Percentiles rank a stretch among this genome's conserved stretches.
Evolutionary conservation across 2,113 vertebrate species (phyloP).

Genomic region (Clupea harengus): DNA sequence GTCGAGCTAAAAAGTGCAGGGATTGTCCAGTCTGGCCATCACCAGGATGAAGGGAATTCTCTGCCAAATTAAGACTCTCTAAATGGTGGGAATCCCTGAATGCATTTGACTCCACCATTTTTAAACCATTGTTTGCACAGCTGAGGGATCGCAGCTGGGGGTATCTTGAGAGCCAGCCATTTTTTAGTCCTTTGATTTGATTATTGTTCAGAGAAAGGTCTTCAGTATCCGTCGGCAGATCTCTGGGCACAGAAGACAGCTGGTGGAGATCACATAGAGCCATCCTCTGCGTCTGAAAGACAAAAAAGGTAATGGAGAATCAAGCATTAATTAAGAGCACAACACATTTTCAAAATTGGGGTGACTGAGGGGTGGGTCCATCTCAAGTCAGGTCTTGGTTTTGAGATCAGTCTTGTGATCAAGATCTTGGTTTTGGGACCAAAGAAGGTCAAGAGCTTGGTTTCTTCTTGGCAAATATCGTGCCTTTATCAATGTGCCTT

Average conservation of each 20-base stretch:
- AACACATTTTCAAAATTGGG: neutral
- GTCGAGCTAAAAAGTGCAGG: constrained; percentile 63
- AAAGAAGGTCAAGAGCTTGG: too few relatives aligned
- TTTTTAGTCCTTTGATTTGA: constrained; percentile 72
- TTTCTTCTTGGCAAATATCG: too few relatives aligned
- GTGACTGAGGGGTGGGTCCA: too few relatives aligned
- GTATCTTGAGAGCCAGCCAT: constrained; percentile 72
- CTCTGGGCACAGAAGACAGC: constrained; percentile 70
- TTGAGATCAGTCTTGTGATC: too few relatives aligned
- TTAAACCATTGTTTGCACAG: constrained; percentile 73
- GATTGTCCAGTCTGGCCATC: constrained; percentile 71
- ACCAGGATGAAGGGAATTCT: constrained; percentile 76
- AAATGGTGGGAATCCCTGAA: constrained; percentile 73
- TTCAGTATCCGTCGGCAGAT: constrained; percentile 60
- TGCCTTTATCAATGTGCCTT: too few relatives aligned
- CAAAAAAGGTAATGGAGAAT: neutral
- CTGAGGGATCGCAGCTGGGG: constrained; percentile 75
- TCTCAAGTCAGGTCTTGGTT: too few relatives aligned
- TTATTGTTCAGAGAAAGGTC: constrained; percentile 84
- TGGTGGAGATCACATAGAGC: constrained; percentile 70
- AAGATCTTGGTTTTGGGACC: too few relatives aligned
- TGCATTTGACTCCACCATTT: constrained; percentile 57
- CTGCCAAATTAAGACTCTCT: constrained; percentile 73
- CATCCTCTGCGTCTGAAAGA: constrained; percentile 70
- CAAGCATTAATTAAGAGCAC: neutral